These are phyloP conservation scores for Hafferia zeledoni DNA, from an alignment of 2,797 vertebrate genomes.

Conservation along the genomic window DNA sequence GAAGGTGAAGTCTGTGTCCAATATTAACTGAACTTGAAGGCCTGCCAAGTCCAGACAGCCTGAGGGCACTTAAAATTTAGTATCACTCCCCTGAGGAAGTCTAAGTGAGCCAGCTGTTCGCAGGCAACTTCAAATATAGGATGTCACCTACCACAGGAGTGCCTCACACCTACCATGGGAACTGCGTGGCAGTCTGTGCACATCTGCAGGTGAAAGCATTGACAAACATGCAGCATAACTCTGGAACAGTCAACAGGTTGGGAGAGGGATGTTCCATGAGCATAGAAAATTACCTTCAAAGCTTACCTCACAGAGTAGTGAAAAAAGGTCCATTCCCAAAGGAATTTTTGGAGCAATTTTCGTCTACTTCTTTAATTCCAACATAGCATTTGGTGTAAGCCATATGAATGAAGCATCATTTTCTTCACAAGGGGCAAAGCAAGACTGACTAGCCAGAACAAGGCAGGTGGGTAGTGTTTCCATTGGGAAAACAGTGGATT, in stretches of 20 bases:
- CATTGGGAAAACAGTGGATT: background rate
- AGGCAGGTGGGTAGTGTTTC: background rate
- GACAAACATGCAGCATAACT: background rate
- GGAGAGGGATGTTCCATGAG: background rate
- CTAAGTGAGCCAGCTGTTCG: background rate
- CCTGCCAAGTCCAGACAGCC: background rate
- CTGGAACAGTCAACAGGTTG: background rate
- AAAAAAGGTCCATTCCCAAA: background rate
- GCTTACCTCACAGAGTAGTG: background rate
- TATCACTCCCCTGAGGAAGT: background rate
- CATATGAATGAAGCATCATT: background rate
- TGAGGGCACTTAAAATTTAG: background rate
- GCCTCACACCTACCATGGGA: background rate
- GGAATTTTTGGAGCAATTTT: background rate
- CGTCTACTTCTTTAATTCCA: background rate
- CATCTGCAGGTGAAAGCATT: background rate
- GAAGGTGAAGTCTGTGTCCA: background rate
- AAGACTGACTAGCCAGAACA: background rate
- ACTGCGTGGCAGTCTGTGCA: accelerated
- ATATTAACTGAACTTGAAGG: background rate
- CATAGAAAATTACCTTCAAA: background rate
- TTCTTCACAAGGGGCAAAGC: background rate
- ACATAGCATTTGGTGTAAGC: accelerated
- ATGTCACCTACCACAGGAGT: background rate
- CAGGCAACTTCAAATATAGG: background rate